Percentiles rank a stretch among this genome's conserved stretches.
Evolutionary conservation across 2,797 vertebrate genomes (phyloP).

Genomic region (Gastrophryne carolinensis): DNA sequence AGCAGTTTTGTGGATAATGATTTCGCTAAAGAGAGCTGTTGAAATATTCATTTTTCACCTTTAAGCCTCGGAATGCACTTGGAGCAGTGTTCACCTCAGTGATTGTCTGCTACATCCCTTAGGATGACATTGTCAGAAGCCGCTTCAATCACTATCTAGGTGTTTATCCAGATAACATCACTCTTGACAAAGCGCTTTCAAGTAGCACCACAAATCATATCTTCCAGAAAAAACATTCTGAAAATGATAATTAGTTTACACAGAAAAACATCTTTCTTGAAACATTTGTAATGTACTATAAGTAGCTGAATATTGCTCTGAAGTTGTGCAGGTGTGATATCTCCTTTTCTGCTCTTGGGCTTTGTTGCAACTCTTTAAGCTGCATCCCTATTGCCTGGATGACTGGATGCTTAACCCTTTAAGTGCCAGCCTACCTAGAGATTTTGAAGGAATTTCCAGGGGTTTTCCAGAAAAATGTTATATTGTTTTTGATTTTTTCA

Average conservation of each 20-base stretch:
- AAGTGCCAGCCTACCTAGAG: too few species aligned
- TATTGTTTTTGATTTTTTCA: too few species aligned
- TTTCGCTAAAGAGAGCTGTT: neutral
- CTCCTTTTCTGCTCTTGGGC: too few species aligned
- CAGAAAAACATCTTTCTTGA: neutral
- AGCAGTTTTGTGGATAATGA: neutral
- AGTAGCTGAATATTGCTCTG: too few species aligned
- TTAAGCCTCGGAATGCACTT: neutral
- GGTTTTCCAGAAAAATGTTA: too few species aligned
- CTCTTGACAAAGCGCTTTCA: neutral
- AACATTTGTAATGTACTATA: too few species aligned
- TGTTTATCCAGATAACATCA: neutral
- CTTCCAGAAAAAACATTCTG: neutral
- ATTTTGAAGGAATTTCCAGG: too few species aligned
- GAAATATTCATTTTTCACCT: neutral
- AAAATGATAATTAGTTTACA: neutral
- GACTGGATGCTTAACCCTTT: too few species aligned
- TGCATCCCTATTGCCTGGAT: too few species aligned
- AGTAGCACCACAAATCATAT: neutral
- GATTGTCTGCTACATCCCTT: neutral
- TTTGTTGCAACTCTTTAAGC: too few species aligned
- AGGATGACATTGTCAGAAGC: conserved; percentile 5
- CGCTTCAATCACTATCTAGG: neutral
- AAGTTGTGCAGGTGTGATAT: too few species aligned
- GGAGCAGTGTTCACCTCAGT: neutral